Evolutionary conservation across 1,140 invertebrate genomes (phyloP).

Genomic region (Hydropsyche tenuis): DNA sequence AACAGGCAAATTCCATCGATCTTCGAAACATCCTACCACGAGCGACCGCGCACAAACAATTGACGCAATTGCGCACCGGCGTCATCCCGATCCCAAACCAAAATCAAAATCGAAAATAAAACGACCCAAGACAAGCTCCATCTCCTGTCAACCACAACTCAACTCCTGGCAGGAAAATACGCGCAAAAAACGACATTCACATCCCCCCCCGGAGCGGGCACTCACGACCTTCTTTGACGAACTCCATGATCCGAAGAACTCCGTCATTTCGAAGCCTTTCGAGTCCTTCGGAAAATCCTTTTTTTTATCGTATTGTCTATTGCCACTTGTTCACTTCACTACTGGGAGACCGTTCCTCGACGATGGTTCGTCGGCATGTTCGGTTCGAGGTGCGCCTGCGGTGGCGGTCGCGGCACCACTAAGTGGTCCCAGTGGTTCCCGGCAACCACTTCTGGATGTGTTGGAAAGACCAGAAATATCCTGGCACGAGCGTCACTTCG

Average conservation of each 20-base stretch:
- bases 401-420: constrained; percentile 20
- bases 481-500: background rate
- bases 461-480: constrained; percentile 37
- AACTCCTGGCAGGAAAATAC: too few relatives aligned
- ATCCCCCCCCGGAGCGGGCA: background rate
- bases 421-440: background rate
- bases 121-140: too few relatives aligned
- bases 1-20: too few relatives aligned
- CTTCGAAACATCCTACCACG: too few relatives aligned
- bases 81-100: too few relatives aligned
- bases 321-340: constrained; percentile 6
- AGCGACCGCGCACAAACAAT: too few relatives aligned
- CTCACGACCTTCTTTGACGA: constrained; percentile 42
- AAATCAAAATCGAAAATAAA: too few relatives aligned
- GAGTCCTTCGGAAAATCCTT: background rate
- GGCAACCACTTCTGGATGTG: constrained; percentile 19
- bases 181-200: background rate
- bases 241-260: constrained; percentile 51
- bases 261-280: constrained; percentile 41
- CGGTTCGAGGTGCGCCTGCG: background rate
- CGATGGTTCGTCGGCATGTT: background rate
- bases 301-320: background rate
- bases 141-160: too few relatives aligned
- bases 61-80: too few relatives aligned
- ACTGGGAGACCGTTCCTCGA: too few relatives aligned